Percentiles rank a stretch among this genome's conserved stretches.
phyloP scores from a whole-genome alignment of 2,797 vertebrate species.

The Sebastes vulpes region DNA sequence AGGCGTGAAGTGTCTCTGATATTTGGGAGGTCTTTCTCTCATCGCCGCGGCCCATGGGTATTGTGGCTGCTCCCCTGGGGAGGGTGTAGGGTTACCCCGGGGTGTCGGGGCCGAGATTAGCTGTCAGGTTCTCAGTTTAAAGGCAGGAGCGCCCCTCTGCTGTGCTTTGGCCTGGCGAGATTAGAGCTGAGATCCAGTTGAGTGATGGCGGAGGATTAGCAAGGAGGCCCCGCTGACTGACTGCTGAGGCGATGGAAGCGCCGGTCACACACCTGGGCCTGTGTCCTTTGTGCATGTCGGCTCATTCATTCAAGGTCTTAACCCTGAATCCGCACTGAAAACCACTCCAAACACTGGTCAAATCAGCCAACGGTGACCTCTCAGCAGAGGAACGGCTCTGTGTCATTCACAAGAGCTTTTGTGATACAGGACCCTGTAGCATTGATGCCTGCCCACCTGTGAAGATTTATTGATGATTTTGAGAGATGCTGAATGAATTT shows the following conservation, averaged over 20 bases:
- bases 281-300: slow-evolving; percentile 33
- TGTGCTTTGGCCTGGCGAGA: slow-evolving; percentile 56
- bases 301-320: slow-evolving; percentile 43
- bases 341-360: neutral
- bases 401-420: slow-evolving; percentile 13
- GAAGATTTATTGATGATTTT: neutral
- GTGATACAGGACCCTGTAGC: neutral
- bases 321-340: slow-evolving; percentile 25
- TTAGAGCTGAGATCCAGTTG: slow-evolving; percentile 75
- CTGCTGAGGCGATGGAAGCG: slow-evolving; percentile 45
- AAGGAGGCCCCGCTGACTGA: slow-evolving; percentile 67
- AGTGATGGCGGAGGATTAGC: slow-evolving; percentile 78
- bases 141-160: slow-evolving; percentile 43
- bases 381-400: neutral
- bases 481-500: neutral
- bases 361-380: neutral
- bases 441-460: neutral
- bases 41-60: slow-evolving; percentile 33
- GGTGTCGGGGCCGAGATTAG: slow-evolving; percentile 70
- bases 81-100: slow-evolving; percentile 68
- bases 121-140: slow-evolving; percentile 66
- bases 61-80: slow-evolving; percentile 38
- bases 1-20: slow-evolving; percentile 46
- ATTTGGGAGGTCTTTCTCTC: slow-evolving; percentile 61
- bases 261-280: slow-evolving; percentile 64